phyloP scores from a whole-genome alignment of 2,113 vertebrate species.

The Castor canadensis region DNA sequence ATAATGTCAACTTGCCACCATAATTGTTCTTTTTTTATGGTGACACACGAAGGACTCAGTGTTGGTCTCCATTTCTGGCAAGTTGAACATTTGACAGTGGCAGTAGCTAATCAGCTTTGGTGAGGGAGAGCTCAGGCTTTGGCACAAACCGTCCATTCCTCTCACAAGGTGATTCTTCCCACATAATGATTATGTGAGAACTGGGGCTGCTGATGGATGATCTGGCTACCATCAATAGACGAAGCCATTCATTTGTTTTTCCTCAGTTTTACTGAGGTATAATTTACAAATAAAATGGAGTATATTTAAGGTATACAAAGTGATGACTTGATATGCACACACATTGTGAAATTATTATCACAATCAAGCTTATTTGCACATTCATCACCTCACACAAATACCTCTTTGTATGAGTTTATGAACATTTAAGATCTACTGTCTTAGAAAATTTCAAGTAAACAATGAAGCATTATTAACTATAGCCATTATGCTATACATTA shows the following conservation, averaged over 20 bases:
- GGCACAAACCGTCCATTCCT: not conserved
- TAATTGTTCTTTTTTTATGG: not conserved
- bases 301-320: not conserved
- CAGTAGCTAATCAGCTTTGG: not conserved
- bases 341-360: not conserved
- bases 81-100: not conserved
- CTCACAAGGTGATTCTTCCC: not conserved
- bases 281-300: not conserved
- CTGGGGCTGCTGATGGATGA: not conserved
- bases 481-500: not conserved
- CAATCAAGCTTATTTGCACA: not conserved
- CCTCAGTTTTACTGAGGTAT: not conserved
- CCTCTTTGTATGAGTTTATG: not conserved
- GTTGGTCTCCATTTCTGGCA: not conserved
- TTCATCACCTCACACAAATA: not conserved
- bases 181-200: not conserved
- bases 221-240: not conserved
- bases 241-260: not conserved
- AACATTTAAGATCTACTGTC: not conserved
- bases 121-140: not conserved
- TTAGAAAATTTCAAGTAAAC: not conserved
- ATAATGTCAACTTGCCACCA: not conserved
- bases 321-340: not conserved
- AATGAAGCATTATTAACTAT: not conserved
- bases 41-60: not conserved